These are phyloP conservation scores for Drosophila kepulauana DNA, from an alignment of 1,140 invertebrate species.

Conservation along the genomic window DNA sequence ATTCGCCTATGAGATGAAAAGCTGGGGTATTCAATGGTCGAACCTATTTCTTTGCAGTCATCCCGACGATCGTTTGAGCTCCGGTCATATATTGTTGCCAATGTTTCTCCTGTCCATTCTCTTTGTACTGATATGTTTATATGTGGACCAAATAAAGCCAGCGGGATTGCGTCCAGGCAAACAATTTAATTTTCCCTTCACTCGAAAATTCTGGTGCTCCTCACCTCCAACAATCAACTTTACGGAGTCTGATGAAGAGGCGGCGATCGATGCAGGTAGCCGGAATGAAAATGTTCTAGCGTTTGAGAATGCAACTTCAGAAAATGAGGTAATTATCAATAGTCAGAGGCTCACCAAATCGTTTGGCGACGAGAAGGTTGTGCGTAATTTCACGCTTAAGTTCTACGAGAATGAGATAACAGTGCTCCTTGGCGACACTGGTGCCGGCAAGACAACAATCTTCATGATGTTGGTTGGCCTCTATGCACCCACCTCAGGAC, in stretches of 20 bases:
- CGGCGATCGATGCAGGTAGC: not conserved
- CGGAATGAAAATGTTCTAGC: not conserved
- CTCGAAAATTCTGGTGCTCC: constrained; percentile 85
- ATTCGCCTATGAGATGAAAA: constrained; percentile 6
- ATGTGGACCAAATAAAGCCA: constrained; percentile 90
- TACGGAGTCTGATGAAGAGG: not conserved
- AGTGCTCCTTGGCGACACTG: constrained; percentile 89
- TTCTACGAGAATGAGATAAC: constrained; percentile 90
- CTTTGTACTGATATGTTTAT: constrained; percentile 88
- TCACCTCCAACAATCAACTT: not conserved
- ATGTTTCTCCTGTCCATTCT: constrained; percentile 88
- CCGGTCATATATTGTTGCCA: constrained; percentile 64
- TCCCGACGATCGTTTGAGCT: constrained; percentile 89
- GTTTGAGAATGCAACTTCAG: constrained; percentile 8
- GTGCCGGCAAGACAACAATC: constrained; percentile 87
- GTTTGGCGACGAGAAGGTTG: constrained; percentile 86
- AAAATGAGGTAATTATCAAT: constrained; percentile 38
- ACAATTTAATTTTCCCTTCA: constrained; percentile 90
- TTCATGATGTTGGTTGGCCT: constrained; percentile 90
- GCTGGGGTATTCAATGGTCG: constrained; percentile 86
- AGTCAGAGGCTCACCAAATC: constrained; percentile 85
- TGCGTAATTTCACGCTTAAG: constrained; percentile 90
- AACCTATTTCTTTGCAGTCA: constrained; percentile 88
- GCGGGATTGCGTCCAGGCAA: constrained; percentile 88
- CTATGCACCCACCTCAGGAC: constrained; percentile 88